Conservation (phyloP, 2,888 invertebrate species). For the Tuberolachnus salignus region DNA sequence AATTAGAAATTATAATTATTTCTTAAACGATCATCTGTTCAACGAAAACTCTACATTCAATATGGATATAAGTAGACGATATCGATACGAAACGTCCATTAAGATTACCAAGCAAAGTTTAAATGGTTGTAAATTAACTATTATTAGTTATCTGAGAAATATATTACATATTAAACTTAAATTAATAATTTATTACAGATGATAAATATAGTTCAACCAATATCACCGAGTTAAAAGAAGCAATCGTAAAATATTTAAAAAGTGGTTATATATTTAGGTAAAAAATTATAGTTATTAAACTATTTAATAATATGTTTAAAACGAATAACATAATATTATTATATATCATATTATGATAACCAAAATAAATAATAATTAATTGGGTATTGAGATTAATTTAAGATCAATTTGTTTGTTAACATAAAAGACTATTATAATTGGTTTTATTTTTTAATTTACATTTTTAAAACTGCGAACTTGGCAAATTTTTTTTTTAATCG, state of each 20-base stretch:
- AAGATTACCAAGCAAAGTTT: conserved; percentile 42
- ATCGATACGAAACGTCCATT: conserved; percentile 56
- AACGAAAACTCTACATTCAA: conserved; percentile 3
- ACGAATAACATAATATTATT: too few relatives aligned
- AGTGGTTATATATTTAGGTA: conserved; percentile 74
- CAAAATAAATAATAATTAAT: too few relatives aligned
- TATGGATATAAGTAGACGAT: conserved; percentile 43
- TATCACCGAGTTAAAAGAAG: conserved; percentile 59
- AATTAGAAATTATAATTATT: conserved; percentile 50
- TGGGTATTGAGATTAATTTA: too few relatives aligned
- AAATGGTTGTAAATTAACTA: conserved; percentile 25
- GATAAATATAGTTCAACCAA: conserved; percentile 38
- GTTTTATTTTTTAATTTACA: too few relatives aligned
- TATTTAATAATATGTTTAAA: background rate
- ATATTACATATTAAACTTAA: background rate
- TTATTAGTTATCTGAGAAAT: background rate
- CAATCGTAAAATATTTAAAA: conserved; percentile 69
- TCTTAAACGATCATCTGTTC: conserved; percentile 38
- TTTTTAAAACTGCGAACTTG: too few relatives aligned
- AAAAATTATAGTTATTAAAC: background rate
- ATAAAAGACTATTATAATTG: too few relatives aligned
- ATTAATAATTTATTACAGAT: conserved; percentile 11
- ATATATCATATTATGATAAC: too few relatives aligned
- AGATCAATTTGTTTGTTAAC: too few relatives aligned
- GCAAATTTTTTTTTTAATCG: too few relatives aligned